These are phyloP conservation scores for Rallus crepitans DNA, from an alignment of 2,797 vertebrate species.

Conservation along the genomic window DNA sequence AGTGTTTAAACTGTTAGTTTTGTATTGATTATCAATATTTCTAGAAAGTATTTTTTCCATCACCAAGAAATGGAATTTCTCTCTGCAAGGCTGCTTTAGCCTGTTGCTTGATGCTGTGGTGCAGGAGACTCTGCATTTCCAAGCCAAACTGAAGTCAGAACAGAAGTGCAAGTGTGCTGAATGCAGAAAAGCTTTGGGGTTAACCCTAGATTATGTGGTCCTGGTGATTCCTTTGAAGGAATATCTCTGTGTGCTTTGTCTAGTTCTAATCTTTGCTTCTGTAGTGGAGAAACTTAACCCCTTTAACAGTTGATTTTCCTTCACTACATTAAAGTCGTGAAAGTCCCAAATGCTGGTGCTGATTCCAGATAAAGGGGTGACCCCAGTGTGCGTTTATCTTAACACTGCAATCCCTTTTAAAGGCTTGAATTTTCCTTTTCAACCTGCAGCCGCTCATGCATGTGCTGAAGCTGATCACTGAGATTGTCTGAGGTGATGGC, in stretches of 20 bases:
- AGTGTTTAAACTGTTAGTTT: not conserved
- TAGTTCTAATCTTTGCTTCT: not conserved
- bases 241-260: not conserved
- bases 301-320: not conserved
- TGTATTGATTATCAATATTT: not conserved
- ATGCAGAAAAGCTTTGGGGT: not conserved
- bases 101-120: not conserved
- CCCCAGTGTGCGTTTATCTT: slow-evolving; percentile 36
- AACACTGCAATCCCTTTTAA: not conserved
- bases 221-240: not conserved
- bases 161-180: not conserved
- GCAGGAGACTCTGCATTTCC: not conserved
- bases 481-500: not conserved
- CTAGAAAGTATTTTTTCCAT: not conserved
- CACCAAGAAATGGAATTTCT: not conserved
- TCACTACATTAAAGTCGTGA: not conserved
- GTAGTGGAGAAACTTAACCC: not conserved
- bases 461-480: not conserved
- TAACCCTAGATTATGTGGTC: not conserved
- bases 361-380: not conserved
- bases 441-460: not conserved
- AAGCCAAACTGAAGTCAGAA: not conserved
- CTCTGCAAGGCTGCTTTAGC: not conserved
- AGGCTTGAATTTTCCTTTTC: slow-evolving; percentile 10
- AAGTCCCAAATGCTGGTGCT: not conserved